A percentile compares a stretch with the other conserved stretches of the same genome.
These are phyloP conservation scores for Drosophila histrio DNA, from an alignment of 2,888 invertebrate genomes.

Conservation along the genomic window DNA sequence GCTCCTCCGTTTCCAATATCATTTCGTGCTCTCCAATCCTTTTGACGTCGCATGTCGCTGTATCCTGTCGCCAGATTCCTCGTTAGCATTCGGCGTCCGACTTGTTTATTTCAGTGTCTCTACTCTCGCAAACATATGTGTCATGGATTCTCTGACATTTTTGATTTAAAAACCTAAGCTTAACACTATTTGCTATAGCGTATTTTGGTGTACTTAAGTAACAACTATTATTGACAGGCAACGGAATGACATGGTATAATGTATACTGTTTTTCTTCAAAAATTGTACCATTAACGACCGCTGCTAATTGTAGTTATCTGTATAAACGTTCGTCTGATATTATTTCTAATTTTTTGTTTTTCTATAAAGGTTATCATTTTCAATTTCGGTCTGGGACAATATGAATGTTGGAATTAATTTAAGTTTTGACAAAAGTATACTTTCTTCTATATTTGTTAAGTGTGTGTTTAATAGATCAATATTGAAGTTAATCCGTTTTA, in stretches of 20 bases:
- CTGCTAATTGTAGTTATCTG: not conserved
- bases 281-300: not conserved
- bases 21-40: no score
- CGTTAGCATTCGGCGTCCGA: no score
- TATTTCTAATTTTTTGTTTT: not conserved
- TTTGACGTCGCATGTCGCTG: no score
- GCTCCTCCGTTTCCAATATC: no score
- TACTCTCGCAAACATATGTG: no score
- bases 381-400: not conserved
- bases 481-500: not conserved
- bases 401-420: not conserved
- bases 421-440: not conserved
- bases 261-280: not conserved
- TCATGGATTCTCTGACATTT: no score
- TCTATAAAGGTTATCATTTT: not conserved
- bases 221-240: no score
- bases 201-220: no score
- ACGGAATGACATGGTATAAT: not conserved
- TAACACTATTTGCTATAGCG: no score
- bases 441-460: not conserved
- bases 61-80: no score
- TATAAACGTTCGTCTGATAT: not conserved
- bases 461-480: not conserved
- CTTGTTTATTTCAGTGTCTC: no score
- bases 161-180: no score